Evolutionary conservation across 1,140 invertebrate genomes (phyloP).

Genomic region (Stegodyphus mimosarum): DNA sequence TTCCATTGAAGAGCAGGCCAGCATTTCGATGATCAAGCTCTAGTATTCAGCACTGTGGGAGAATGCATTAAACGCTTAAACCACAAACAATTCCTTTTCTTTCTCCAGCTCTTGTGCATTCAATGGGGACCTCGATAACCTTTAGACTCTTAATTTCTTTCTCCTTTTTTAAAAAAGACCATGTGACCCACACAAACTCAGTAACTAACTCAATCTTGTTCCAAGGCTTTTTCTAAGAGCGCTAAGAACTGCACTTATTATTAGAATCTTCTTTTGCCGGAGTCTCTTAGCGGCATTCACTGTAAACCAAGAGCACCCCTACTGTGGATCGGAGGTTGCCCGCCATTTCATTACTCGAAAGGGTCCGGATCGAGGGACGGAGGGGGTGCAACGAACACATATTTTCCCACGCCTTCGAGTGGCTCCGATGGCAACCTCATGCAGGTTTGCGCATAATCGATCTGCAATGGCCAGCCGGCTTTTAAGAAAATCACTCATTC

Average conservation of each 20-base stretch:
- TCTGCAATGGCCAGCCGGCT: conserved; percentile 10
- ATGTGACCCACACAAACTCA: no score
- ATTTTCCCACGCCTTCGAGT: conserved; percentile 8
- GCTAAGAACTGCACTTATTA: neutral
- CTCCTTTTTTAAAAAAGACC: no score
- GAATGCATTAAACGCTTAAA: no score
- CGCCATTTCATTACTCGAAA: neutral
- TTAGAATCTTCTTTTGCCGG: neutral
- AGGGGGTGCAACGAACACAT: neutral
- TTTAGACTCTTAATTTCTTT: no score
- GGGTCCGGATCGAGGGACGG: neutral
- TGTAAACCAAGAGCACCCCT: neutral
- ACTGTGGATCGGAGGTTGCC: neutral
- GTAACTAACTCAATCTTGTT: neutral
- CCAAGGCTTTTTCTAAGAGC: neutral
- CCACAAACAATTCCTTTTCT: no score
- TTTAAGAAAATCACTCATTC: conserved; percentile 10
- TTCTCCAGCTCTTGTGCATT: no score
- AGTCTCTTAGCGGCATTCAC: neutral
- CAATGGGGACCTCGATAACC: no score
- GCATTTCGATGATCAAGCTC: no score
- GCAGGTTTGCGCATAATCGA: conserved; percentile 5
- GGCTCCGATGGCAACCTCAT: conserved; percentile 4
- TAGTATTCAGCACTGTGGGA: no score
- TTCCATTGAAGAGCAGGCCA: no score